Base-by-base conservation (phyloP, 1,140 invertebrate species). In the Goniozus legneri region DNA sequence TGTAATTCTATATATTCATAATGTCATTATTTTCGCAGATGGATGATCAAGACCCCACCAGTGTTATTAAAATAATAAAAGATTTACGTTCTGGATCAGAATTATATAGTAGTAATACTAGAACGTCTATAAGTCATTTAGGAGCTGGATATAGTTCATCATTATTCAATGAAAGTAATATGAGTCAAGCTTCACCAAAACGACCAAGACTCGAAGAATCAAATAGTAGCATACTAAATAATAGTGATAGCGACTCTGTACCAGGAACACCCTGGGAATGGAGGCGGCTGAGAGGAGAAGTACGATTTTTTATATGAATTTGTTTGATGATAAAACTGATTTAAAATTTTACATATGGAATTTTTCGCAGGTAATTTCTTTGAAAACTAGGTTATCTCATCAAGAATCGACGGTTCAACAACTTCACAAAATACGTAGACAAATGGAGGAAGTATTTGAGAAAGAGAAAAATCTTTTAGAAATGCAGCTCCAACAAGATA, bases 381-480 rank as follows among this genome's bases (percentile, higher is more conserved):
- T 76, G 13, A 56, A 57, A 24, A 62, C 69, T 8, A 65, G 62
- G 54, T 34, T 76, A 10, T 58, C 64, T n/a, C 69, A 75, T 52
- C 71, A 73, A 44, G 74, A 76, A 41, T 52, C 62, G 3, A 63
- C 65, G 3, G 63, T 75, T 10, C 63, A 71, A 34, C 67, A 76
- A 13, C 42, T 75, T 2, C 73, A 76, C 10, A 65, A 60, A 41
- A 60, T 76, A 47, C 62, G 74, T 3, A 56, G 59, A 8, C 65
- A 76, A 44, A 70, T 75, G 64, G 74, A 76, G 41, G 66, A 75
- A 24, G 54, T 74, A n/a, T 72, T 73, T 13, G 65, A 73, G 19
- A 75, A 70, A 35, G 71, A 76, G 41, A 76, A 75, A 44, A 53
- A 54, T 39, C 44, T 70, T 13, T 56, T 76, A 10, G 62, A 75